These are phyloP conservation scores for Heliconius charithonia DNA, from an alignment of 2,888 invertebrate genomes.

Conservation along the genomic window DNA sequence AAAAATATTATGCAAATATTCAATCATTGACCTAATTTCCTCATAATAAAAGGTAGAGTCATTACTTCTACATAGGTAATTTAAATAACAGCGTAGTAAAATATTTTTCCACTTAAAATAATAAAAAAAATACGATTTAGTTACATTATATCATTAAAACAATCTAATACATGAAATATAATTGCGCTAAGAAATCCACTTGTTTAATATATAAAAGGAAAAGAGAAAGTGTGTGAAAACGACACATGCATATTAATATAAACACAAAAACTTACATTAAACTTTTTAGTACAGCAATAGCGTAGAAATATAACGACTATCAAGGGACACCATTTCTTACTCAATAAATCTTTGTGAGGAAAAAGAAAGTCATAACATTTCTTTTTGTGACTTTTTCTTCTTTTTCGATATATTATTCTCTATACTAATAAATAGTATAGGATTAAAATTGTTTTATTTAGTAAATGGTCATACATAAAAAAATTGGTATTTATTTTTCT, in stretches of 20 bases:
- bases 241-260: constrained; percentile 9
- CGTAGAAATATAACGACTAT: not conserved
- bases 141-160: too few relatives aligned
- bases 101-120: too few relatives aligned
- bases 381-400: not conserved
- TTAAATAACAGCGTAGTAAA: too few relatives aligned
- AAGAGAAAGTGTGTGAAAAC: constrained; percentile 10
- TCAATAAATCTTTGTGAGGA: not conserved
- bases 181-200: too few relatives aligned
- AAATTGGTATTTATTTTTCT: too few relatives aligned
- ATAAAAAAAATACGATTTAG: too few relatives aligned
- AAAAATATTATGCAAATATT: not conserved
- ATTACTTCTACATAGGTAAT: not conserved
- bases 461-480: too few relatives aligned
- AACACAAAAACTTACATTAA: constrained; percentile 5
- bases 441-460: too few relatives aligned
- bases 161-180: too few relatives aligned
- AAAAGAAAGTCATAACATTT: not conserved
- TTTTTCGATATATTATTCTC: not conserved
- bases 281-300: constrained; percentile 4
- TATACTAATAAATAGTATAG: not conserved
- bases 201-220: not conserved
- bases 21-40: not conserved
- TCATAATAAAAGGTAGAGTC: not conserved
- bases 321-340: not conserved